Evolutionary conservation across 2,797 vertebrate genomes (phyloP), one percentile per base, ranked within the genome.

Genomic region (Menidia menidia): DNA sequence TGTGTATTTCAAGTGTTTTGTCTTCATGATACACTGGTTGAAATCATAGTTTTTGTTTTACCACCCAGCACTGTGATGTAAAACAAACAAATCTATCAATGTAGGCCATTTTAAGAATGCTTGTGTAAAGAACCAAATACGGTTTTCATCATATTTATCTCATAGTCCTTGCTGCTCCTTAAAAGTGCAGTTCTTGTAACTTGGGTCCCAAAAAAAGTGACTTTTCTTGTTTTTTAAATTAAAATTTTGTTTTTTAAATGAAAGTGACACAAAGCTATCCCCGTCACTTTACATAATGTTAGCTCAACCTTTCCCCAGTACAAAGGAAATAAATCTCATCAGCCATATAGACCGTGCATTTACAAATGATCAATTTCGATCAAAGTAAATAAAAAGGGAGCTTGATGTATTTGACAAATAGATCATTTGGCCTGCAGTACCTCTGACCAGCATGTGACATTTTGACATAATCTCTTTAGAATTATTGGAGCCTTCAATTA

Each of bases 361-460:
- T 93, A 93, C 89, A 92, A 92, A 92, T 91, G 92, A 94, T 96
- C 93, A 94, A 91, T 94, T 94, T 92, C 93, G 94, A 90, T 94
- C 90, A 92, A 86, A 87, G 86, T 80, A 93, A 94, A 95, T 94
- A 92, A 95, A 90, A 92, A 78, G 87, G 88, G 90, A 74, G 88
- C 90, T 92, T 91, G 93, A 91, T 93, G 90, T 93, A 92, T 94
- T 93, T 92, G 89, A 94, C 94, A 92, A 95, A 93, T 90, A 94
- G 92, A 94, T 94, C 93, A 94, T 93, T 39, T 94, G 92, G 92
- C 90, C 89, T 77, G 86, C 82, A 84, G 83, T 94, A 93, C 92
- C 92, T 93, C 92, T 91, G 92, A 95, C 92, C 94, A 81, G 53
- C 72, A 73, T 88, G 86, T 90, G 91, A 87, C 86, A 76, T 88